Conservation (phyloP, 2,113 vertebrate genomes). For the Elgaria multicarinata region DNA sequence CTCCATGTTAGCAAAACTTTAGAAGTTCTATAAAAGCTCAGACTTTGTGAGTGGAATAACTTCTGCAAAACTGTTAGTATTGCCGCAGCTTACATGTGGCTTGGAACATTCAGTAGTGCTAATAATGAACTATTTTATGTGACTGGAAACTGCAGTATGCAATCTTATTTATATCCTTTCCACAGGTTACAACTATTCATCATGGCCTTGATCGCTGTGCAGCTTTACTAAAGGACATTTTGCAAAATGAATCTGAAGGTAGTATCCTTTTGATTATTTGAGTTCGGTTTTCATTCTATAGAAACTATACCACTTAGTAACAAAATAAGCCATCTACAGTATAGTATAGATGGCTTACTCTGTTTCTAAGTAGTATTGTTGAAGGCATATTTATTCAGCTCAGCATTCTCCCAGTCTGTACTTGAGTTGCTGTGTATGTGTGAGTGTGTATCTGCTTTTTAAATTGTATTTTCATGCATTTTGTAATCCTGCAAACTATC, state of each 20-base stretch:
- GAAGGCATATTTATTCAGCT: too few species aligned
- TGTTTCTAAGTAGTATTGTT: slow-evolving; percentile 41
- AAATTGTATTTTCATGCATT: too few species aligned
- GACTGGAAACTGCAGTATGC: background rate
- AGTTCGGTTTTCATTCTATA: background rate
- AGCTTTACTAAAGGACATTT: slow-evolving; percentile 84
- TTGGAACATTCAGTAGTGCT: background rate
- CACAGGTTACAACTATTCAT: slow-evolving; percentile 80
- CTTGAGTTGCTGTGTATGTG: too few species aligned
- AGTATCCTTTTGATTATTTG: slow-evolving; percentile 27
- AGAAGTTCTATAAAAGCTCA: background rate
- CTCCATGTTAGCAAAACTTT: background rate
- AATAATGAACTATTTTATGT: background rate
- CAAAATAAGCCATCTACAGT: too few species aligned
- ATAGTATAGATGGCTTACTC: background rate
- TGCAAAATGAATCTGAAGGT: slow-evolving; percentile 84
- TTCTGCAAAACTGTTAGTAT: background rate
- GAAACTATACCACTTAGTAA: too few species aligned
- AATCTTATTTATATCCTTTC: slow-evolving; percentile 53
- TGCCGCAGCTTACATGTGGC: background rate
- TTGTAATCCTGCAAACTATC: too few species aligned
- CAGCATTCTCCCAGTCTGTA: too few species aligned
- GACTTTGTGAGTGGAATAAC: background rate
- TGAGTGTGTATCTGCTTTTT: too few species aligned
- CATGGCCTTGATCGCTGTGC: slow-evolving; percentile 88